Conservation (phyloP, 1,140 invertebrate species). For the Drosophila azteca region DNA sequence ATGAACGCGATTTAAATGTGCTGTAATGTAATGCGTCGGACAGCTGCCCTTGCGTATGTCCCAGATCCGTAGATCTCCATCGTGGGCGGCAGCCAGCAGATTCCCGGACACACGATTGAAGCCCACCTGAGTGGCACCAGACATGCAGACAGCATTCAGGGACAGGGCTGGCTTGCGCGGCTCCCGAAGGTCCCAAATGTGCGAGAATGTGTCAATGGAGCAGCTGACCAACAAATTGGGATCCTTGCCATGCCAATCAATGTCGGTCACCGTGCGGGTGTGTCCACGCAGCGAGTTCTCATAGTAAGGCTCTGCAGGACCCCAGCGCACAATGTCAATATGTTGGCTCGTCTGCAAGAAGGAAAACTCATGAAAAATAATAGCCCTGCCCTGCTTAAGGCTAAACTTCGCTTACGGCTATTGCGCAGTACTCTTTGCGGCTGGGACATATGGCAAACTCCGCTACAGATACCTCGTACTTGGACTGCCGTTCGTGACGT, state of each 20-base stretch:
- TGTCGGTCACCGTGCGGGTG: conserved; percentile 94
- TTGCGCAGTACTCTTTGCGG: conserved; percentile 92
- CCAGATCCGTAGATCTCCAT: conserved; percentile 97
- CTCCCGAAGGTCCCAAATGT: conserved; percentile 96
- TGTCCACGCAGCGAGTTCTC: conserved; percentile 92
- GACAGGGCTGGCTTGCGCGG: conserved; percentile 91
- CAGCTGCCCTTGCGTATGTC: conserved; percentile 94
- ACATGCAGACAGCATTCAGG: conserved; percentile 89
- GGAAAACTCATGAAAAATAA: conserved; percentile 23
- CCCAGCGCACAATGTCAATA: conserved; percentile 92
- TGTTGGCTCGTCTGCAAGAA: conserved; percentile 90
- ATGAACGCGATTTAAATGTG: conserved; percentile 96
- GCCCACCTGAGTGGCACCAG: conserved; percentile 96
- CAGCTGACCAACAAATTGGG: conserved; percentile 95
- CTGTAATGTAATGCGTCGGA: conserved; percentile 96
- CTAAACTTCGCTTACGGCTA: conserved; percentile 89
- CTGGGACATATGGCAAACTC: conserved; percentile 95
- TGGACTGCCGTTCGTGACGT: conserved; percentile 93
- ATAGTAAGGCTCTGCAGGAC: conserved; percentile 87
- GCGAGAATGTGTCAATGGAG: conserved; percentile 96
- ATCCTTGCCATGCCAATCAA: conserved; percentile 96
- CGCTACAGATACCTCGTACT: conserved; percentile 95
- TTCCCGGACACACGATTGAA: conserved; percentile 95
- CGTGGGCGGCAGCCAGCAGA: conserved; percentile 95
- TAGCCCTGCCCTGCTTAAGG: not conserved